Evolutionary conservation across 2,797 vertebrate genomes (phyloP), one percentile per base, ranked within the genome.

Genomic region (Anomalospiza imberbis): DNA sequence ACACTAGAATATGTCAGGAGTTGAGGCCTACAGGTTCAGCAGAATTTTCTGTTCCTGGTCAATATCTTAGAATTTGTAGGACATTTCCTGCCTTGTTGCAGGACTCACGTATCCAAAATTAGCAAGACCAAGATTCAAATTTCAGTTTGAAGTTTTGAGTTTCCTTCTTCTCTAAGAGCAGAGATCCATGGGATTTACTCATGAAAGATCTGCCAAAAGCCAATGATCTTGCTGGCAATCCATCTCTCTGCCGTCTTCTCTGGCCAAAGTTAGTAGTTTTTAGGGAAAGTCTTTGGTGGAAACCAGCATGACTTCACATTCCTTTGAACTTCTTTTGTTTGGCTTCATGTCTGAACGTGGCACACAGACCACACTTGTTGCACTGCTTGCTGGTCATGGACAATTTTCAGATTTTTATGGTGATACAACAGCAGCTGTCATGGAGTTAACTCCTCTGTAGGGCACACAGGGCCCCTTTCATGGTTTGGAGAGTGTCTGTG

Each of bases 1-100:
- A 40, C 1, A 0, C 0, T 77, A 51, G 28, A 16, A 20, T 6
- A 19, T 29, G 12, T 32, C n/a, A 48, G 48, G 6, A 88, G 17
- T 10, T 19, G 48, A 55, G n/a, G 32, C 17, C 44, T 32, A 21
- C 17, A 25, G 42, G 26, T 57, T 80, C 80, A 72, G 38, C 19
- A 77, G 67, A 55, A 83, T 85, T 57, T 68, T 40, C 40, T 47
- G 10, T 50, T 81, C 76, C 51, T 91, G 21, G 15, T 62, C 58
- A 48, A 45, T 17, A 2, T 32, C 22, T 82, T 31, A 44, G 34
- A 89, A 89, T 63, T 68, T 57, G 26, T 70, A 38, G 20, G 32
- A 60, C 1, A 1, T 44, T 5, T 75, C 8, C 26, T 25, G 5
- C 29, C 47, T 67, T 72, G 20, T 50, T 81, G 55, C 55, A 40